phyloP scores from a whole-genome alignment of 2,888 invertebrate species.

The Leucophora obtusa region DNA sequence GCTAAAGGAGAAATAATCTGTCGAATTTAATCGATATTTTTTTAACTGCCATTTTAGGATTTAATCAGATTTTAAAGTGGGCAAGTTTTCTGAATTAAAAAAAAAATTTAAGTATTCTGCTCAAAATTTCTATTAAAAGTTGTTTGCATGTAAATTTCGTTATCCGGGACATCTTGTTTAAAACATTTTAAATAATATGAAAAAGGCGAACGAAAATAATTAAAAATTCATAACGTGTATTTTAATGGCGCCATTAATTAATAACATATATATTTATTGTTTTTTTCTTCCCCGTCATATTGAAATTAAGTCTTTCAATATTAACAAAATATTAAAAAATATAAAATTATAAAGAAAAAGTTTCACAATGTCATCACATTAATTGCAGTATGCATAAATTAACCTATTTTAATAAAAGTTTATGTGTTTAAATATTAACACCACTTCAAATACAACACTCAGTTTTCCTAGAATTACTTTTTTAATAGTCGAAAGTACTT shows the following conservation, averaged over 20 bases:
- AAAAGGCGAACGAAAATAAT: slow-evolving; percentile 7
- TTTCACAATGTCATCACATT: background rate
- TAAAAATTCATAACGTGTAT: slow-evolving; percentile 43
- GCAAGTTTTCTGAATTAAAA: too few species aligned
- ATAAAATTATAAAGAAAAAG: background rate
- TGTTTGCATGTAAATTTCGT: too few species aligned
- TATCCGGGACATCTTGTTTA: too few species aligned
- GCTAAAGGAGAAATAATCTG: too few species aligned
- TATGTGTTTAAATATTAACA: slow-evolving; percentile 15
- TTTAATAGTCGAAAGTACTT: background rate
- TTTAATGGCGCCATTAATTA: slow-evolving; percentile 40
- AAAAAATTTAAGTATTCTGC: too few species aligned
- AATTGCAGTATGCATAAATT: slow-evolving; percentile 1
- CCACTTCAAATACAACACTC: slow-evolving; percentile 12
- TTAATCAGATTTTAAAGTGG: too few species aligned
- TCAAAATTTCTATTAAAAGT: too few species aligned
- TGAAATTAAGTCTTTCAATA: background rate
- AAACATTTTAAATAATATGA: too few species aligned
- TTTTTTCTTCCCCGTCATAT: background rate
- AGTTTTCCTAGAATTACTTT: background rate
- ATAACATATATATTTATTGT: background rate
- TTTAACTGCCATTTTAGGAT: too few species aligned
- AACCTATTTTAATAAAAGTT: slow-evolving; percentile 10
- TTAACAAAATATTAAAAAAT: background rate
- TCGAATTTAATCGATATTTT: too few species aligned